Conservation (phyloP, 53 echinoderm and acorn worm genomes). For the Echinometra lucunter region DNA sequence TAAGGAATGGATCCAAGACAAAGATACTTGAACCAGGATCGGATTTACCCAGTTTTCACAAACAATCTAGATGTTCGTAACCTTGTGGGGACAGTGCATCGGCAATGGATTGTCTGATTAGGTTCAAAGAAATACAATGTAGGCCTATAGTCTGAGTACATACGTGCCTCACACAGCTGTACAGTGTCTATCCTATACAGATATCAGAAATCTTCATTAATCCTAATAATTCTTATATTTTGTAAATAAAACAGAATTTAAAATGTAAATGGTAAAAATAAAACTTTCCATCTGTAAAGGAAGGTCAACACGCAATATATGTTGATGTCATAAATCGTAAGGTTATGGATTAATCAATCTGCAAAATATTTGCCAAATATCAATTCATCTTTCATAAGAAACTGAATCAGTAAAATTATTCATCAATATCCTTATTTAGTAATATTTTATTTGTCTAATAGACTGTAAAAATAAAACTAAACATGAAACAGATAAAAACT, state of each 20-base stretch:
- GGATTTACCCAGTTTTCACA: conserved; percentile 29
- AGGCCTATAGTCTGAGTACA: background rate
- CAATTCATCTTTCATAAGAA: background rate
- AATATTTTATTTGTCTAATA: background rate
- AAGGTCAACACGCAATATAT: background rate
- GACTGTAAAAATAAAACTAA: background rate
- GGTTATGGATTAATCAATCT: background rate
- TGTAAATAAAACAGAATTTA: background rate
- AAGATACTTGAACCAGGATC: conserved; percentile 22
- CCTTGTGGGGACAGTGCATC: conserved; percentile 1
- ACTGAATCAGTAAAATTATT: background rate
- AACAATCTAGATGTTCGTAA: background rate
- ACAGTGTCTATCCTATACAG: background rate
- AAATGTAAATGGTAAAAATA: background rate
- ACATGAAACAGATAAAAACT: background rate
- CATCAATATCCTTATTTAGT: background rate
- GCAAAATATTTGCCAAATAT: background rate
- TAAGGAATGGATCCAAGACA: conserved; percentile 15
- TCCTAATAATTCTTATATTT: background rate
- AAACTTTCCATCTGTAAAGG: background rate
- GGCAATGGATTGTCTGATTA: conserved; percentile 33
- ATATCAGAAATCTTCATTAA: conserved; percentile 15
- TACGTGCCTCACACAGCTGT: conserved; percentile 11
- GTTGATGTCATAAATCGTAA: background rate
- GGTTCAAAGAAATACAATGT: background rate